Evolutionary conservation across 1,140 invertebrate genomes (phyloP), one percentile per base, ranked within the genome.

Genomic region (Kradibia gibbosae): DNA sequence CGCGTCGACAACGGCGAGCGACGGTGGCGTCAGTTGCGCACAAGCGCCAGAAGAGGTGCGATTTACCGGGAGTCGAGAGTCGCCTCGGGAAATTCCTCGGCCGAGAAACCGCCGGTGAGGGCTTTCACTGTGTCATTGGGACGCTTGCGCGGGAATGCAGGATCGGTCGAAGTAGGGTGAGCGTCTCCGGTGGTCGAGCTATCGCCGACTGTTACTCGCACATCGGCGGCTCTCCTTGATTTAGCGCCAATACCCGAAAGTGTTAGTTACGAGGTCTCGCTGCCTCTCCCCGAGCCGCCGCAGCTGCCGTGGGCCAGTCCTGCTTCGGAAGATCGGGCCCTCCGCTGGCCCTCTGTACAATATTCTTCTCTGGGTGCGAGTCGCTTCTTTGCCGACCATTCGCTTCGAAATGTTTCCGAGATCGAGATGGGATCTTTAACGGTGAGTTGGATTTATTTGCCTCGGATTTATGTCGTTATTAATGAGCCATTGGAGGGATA

Each of bases 121-220:
- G 34, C 20, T 67, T 67, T 67, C 62, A 67, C 70, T 71, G n/a
- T 48, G 70, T 71, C 70, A 48, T 71, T 71, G 70, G 42, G 36
- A 48, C 70, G n/a, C 13, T 28, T 25, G 31, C 70, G 36, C 17
- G 34, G 22, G 15, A 67, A 67, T 67, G 20, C 11, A 22, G 62
- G 62, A 39, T 39, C 17, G 8, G 20, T 15, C 62, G 62, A 67
- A 39, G 62, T 39, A 67, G 34, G 62, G 34, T 67, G 20, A 67
- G 34, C 11, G 10, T 34, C 60, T 65, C 36, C 60, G 60, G 5
- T 53, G n/a, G 3, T 53, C 15, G 50, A 53, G 50, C 50, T 20
- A 20, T 20, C n/a, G n/a, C n/a, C n/a, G n/a, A n/a, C n/a, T n/a
- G n/a, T n/a, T n/a, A n/a, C n/a, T n/a, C n/a, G n/a, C n/a, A n/a